These are phyloP conservation scores for Orchesella cincta DNA, from an alignment of 1,140 invertebrate species.

Conservation along the genomic window DNA sequence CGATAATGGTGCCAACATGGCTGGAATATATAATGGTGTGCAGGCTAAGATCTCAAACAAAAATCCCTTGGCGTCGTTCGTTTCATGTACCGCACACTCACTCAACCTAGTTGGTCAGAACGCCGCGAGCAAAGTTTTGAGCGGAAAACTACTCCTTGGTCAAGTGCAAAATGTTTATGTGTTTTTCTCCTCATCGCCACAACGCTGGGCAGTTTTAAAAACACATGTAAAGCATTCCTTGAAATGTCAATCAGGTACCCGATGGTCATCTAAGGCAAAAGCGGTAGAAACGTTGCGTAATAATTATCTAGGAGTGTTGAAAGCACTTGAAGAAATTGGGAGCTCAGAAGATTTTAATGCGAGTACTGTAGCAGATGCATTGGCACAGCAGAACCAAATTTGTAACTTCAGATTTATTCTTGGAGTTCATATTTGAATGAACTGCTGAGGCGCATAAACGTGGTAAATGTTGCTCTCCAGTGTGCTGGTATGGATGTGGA, in stretches of 20 bases:
- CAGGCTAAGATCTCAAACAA: conserved; percentile 52
- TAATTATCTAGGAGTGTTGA: neutral
- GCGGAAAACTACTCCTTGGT: conserved; percentile 14
- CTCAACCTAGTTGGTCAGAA: conserved; percentile 49
- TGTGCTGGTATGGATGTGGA: neutral
- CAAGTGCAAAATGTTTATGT: conserved; percentile 18
- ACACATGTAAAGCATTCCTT: neutral
- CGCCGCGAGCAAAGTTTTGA: conserved; percentile 13
- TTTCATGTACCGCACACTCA: conserved; percentile 53
- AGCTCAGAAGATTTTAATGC: neutral
- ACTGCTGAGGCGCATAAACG: neutral
- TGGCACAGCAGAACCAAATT: neutral
- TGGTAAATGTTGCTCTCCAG: neutral
- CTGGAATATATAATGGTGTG: conserved; percentile 51
- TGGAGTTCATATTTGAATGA: neutral
- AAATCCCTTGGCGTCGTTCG: conserved; percentile 51
- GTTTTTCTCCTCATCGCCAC: conserved; percentile 21
- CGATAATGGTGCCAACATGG: conserved; percentile 55
- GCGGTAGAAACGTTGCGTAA: neutral
- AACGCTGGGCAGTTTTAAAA: conserved; percentile 25
- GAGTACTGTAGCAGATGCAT: neutral
- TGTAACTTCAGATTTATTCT: neutral
- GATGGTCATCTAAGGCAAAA: neutral
- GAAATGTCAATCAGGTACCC: neutral
- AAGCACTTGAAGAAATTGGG: neutral